Conservation (phyloP, 2,888 invertebrate species). For the Eilema depressum region DNA sequence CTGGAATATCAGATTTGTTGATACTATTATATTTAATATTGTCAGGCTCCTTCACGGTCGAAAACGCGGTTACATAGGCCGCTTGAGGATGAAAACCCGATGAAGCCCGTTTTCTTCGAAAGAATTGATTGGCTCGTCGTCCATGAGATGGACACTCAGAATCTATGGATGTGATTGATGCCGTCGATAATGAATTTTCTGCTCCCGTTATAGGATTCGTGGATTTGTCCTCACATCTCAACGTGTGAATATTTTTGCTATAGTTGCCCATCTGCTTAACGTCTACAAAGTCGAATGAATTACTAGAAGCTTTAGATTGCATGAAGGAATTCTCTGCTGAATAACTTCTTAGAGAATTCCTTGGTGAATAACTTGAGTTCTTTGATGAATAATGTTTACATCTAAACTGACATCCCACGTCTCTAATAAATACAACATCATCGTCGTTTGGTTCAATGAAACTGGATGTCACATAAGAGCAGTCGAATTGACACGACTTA, state of each 20-base stretch:
- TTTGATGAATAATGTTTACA: slow-evolving; percentile 57
- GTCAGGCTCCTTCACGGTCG: slow-evolving; percentile 15
- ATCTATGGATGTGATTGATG: slow-evolving; percentile 63
- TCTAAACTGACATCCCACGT: slow-evolving; percentile 79
- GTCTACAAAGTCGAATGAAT: slow-evolving; percentile 61
- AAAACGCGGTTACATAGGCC: slow-evolving; percentile 59
- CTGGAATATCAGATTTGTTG: slow-evolving; percentile 32
- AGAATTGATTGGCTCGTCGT: slow-evolving; percentile 30
- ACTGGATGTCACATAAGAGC: slow-evolving; percentile 50
- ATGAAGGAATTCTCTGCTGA: slow-evolving; percentile 56
- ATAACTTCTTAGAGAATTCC: slow-evolving; percentile 57
- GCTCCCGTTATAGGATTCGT: slow-evolving; percentile 61
- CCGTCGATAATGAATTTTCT: slow-evolving; percentile 56
- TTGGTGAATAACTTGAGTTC: slow-evolving; percentile 53
- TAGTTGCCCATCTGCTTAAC: slow-evolving; percentile 58
- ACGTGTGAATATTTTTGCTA: slow-evolving; percentile 61
- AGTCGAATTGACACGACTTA: slow-evolving; percentile 75
- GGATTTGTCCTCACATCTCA: slow-evolving; percentile 72
- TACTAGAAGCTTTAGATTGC: slow-evolving; percentile 64
- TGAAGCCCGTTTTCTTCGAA: slow-evolving; percentile 30
- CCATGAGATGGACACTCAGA: slow-evolving; percentile 65
- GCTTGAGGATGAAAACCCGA: slow-evolving; percentile 60
- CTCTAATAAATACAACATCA: slow-evolving; percentile 74
- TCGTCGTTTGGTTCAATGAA: slow-evolving; percentile 54
- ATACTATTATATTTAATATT: slow-evolving; percentile 21